Evolutionary conservation across 2,113 vertebrate species (phyloP).

Genomic region (Calidris pugnax): DNA sequence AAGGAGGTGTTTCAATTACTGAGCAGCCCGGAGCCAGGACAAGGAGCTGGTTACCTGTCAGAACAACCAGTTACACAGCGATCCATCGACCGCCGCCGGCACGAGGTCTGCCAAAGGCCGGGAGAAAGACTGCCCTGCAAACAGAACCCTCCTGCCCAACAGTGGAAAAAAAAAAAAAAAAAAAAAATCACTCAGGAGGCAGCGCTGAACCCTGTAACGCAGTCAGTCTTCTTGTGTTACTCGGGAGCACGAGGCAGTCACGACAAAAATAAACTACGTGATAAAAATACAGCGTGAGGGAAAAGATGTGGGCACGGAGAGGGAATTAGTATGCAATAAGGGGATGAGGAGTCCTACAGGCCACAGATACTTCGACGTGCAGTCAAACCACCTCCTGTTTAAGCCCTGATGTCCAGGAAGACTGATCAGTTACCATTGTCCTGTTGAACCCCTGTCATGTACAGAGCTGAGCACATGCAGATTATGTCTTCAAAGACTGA

Average conservation of each 20-base stretch:
- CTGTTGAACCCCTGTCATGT: not conserved
- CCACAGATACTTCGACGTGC: rapidly evolving
- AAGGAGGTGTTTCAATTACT: not conserved
- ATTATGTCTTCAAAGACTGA: not conserved
- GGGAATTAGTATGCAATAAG: not conserved
- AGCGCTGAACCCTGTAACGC: not conserved
- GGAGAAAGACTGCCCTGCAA: not conserved
- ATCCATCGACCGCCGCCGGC: not conserved
- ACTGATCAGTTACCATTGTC: not conserved
- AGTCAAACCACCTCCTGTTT: not conserved
- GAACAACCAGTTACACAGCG: not conserved
- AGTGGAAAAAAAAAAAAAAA: not conserved
- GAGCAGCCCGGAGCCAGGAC: not conserved
- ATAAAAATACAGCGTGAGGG: not conserved
- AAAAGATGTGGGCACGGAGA: not conserved
- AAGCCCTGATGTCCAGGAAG: not conserved
- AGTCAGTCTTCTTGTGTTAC: not conserved
- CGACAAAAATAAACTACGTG: not conserved
- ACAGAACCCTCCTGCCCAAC: not conserved
- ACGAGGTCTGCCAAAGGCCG: not conserved
- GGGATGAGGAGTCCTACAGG: not conserved
- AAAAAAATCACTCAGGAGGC: not conserved
- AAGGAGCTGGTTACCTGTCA: not conserved
- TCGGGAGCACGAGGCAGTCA: not conserved
- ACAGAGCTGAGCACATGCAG: not conserved